Percentiles rank a stretch among this genome's conserved stretches.
These are phyloP conservation scores for Sabatieria punctata DNA, from an alignment of 2,888 invertebrate genomes.

Conservation along the genomic window DNA sequence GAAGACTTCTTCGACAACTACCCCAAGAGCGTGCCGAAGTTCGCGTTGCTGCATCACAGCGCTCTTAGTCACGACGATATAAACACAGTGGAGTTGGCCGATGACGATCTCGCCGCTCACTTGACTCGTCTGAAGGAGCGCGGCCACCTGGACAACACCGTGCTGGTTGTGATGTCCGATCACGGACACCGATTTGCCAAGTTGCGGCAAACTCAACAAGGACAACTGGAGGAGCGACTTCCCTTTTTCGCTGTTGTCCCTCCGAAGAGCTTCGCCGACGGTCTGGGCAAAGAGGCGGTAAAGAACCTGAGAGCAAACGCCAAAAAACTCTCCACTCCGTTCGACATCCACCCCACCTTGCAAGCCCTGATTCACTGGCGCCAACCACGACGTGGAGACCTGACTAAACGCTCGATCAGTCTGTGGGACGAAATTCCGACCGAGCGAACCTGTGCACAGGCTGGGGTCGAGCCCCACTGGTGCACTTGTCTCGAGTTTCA, in stretches of 20 bases:
- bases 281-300: background rate
- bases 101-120: conserved; percentile 23
- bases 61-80: conserved; percentile 29
- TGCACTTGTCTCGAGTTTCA: conserved; percentile 80
- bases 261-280: background rate
- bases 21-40: conserved; percentile 19
- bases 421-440: conserved; percentile 37
- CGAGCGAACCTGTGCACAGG: conserved; percentile 62
- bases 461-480: conserved; percentile 85
- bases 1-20: conserved; percentile 28
- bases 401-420: conserved; percentile 11
- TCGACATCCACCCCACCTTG: conserved; percentile 68
- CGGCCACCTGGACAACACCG: conserved; percentile 55
- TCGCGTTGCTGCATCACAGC: conserved; percentile 32
- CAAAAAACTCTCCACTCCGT: conserved; percentile 59
- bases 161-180: conserved; percentile 76
- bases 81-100: conserved; percentile 22
- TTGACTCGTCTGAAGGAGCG: conserved; percentile 19
- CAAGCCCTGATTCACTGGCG: conserved; percentile 45
- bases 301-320: conserved; percentile 39
- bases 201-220: conserved; percentile 61
- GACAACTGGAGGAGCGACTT: conserved; percentile 63
- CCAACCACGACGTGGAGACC: background rate
- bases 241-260: conserved; percentile 57
- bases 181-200: conserved; percentile 72